A percentile compares a stretch with the other conserved stretches of the same genome.
Evolutionary conservation across 2,113 vertebrate genomes (phyloP).

Genomic region (Crotalus helleri): DNA sequence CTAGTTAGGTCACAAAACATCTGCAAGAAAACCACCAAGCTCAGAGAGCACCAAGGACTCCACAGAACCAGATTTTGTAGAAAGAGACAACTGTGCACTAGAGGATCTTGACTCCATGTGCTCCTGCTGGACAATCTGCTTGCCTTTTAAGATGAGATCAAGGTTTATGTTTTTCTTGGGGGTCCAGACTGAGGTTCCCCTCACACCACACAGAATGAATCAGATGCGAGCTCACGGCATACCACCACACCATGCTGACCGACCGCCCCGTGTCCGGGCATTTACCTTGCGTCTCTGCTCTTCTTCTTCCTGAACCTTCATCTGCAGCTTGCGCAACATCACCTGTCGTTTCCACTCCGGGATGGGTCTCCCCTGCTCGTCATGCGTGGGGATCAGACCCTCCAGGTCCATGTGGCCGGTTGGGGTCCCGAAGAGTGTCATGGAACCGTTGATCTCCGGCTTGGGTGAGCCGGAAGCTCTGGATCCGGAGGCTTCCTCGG

Average conservation of each 20-base stretch:
- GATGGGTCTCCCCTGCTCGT: slow-evolving; percentile 88
- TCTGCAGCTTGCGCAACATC: slow-evolving; percentile 92
- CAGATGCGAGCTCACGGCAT: not conserved
- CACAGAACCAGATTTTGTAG: not conserved
- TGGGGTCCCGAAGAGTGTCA: slow-evolving; percentile 55
- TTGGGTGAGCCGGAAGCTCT: slow-evolving; percentile 66
- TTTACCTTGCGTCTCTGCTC: slow-evolving; percentile 88
- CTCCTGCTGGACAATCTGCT: not conserved
- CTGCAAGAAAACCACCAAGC: not conserved
- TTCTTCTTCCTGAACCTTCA: slow-evolving; percentile 94
- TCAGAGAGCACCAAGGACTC: not conserved
- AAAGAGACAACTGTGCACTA: accelerated
- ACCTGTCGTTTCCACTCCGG: slow-evolving; percentile 94
- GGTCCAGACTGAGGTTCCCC: not conserved
- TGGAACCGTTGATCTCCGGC: slow-evolving; percentile 80
- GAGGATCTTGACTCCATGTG: not conserved
- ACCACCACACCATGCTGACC: not conserved
- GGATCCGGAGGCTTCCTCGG: slow-evolving; percentile 55
- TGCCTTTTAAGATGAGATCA: not conserved
- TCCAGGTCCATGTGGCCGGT: slow-evolving; percentile 77
- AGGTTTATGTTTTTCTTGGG: not conserved
- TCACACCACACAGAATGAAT: not conserved
- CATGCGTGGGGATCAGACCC: slow-evolving; percentile 83
- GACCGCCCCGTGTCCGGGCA: not conserved
- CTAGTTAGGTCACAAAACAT: not conserved